Percentiles rank a stretch among this genome's conserved stretches.
phyloP scores from a whole-genome alignment of 1,140 invertebrate species.

The Orius laevigatus region DNA sequence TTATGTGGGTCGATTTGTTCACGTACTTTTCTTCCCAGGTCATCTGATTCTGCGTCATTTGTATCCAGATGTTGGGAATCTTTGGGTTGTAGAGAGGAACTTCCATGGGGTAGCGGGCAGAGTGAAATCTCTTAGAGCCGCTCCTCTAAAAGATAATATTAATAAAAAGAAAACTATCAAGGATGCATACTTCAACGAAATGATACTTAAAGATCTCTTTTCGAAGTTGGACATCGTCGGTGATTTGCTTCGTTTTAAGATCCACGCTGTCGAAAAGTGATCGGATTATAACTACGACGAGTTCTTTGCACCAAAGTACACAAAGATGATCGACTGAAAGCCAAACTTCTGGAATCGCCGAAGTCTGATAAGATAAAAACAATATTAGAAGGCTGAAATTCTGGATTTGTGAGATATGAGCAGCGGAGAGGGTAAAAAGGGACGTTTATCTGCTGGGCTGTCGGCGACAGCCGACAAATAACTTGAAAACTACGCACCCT shows the following conservation, averaged over 20 bases:
- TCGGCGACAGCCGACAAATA: no score
- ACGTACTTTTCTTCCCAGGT: constrained; percentile 22
- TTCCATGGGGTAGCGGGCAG: constrained; percentile 12
- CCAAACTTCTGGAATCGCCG: constrained; percentile 68
- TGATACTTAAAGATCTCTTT: constrained; percentile 36
- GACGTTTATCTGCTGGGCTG: no score
- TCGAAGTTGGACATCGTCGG: constrained; percentile 21
- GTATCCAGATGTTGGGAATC: constrained; percentile 13
- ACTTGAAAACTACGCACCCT: no score
- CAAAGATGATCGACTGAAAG: constrained; percentile 73
- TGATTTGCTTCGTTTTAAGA: constrained; percentile 25
- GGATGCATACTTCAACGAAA: constrained; percentile 31
- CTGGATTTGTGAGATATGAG: no score
- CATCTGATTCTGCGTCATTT: constrained; percentile 23
- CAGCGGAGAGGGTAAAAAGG: no score
- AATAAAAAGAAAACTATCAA: background rate
- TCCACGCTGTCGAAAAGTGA: constrained; percentile 70
- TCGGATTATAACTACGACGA: constrained; percentile 59
- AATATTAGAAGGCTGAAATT: no score
- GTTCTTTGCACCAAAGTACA: constrained; percentile 82
- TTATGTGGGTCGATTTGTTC: constrained; percentile 25
- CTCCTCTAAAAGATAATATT: constrained; percentile 16
- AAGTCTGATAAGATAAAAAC: constrained; percentile 40
- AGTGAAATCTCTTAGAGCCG: constrained; percentile 19
- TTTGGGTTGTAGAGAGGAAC: constrained; percentile 17